Evolutionary conservation across 2,888 invertebrate genomes (phyloP).

Genomic region (Eristalinus aeneus): DNA sequence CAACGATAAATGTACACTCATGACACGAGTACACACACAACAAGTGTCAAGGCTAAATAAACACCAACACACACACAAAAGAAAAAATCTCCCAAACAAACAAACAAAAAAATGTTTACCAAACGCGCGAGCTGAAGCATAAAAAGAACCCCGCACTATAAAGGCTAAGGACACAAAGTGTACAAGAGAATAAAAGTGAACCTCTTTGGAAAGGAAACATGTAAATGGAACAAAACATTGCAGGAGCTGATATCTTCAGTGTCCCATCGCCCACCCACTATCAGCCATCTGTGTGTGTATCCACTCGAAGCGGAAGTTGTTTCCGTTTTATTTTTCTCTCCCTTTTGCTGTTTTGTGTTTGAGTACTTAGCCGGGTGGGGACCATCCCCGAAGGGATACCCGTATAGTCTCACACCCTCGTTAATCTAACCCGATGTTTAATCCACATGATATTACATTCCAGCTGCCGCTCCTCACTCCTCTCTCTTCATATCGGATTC

Average conservation of each 20-base stretch:
- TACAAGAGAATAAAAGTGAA: slow-evolving; percentile 24
- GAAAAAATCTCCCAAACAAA: neutral
- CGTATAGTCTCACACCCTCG: slow-evolving; percentile 31
- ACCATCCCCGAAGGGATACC: slow-evolving; percentile 1
- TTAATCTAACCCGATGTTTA: slow-evolving; percentile 47
- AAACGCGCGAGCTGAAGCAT: neutral
- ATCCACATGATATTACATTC: slow-evolving; percentile 46
- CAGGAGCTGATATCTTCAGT: neutral
- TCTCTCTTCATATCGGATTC: neutral
- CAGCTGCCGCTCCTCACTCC: neutral
- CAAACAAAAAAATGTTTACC: neutral
- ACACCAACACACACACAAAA: slow-evolving; percentile 11
- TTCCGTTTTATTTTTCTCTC: neutral
- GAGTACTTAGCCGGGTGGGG: slow-evolving; percentile 8
- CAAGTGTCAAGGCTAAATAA: slow-evolving; percentile 39
- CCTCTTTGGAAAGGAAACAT: slow-evolving; percentile 39
- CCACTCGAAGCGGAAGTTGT: slow-evolving; percentile 33
- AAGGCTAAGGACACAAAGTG: slow-evolving; percentile 11
- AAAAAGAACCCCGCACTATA: slow-evolving; percentile 6
- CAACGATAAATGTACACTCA: slow-evolving; percentile 24
- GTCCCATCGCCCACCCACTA: neutral
- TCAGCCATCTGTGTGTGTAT: slow-evolving; percentile 1
- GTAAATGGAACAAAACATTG: slow-evolving; percentile 42
- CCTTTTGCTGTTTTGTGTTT: slow-evolving; percentile 3
- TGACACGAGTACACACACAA: neutral